Conservation (phyloP, 2,113 vertebrate genomes). For the Piaya cayana region DNA sequence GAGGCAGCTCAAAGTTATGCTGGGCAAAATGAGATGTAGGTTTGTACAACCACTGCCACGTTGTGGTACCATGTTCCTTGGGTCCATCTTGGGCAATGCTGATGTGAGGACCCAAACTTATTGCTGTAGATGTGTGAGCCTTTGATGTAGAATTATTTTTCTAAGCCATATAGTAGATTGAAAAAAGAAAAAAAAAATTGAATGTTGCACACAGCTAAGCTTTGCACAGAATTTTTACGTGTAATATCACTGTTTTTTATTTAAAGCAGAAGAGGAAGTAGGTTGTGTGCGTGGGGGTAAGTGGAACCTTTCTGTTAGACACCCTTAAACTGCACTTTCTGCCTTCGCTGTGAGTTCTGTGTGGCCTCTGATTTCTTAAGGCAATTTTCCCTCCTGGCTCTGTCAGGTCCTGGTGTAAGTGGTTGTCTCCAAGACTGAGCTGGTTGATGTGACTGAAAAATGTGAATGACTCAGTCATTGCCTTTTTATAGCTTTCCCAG, state of each 20-base stretch:
- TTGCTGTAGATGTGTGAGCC: not conserved
- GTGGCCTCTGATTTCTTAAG: not conserved
- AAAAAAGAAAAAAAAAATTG: not conserved
- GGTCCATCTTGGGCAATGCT: not conserved
- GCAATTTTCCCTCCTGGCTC: not conserved
- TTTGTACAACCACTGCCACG: not conserved
- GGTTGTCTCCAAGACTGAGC: not conserved
- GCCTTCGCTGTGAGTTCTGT: not conserved
- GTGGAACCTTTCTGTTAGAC: not conserved
- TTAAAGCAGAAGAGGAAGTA: not conserved
- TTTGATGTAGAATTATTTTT: not conserved
- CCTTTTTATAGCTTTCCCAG: not conserved
- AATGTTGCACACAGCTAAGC: not conserved
- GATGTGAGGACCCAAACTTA: not conserved
- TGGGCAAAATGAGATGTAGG: not conserved
- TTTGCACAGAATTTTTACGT: not conserved
- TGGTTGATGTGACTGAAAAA: not conserved
- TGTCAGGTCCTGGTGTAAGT: not conserved
- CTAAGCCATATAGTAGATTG: not conserved
- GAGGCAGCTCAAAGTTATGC: not conserved
- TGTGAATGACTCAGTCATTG: not conserved
- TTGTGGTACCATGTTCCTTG: accelerated
- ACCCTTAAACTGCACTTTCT: not conserved
- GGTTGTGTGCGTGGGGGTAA: accelerated
- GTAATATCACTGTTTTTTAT: not conserved